phyloP scores from a whole-genome alignment of 2,888 invertebrate species.

The Amblyteles armatorius region DNA sequence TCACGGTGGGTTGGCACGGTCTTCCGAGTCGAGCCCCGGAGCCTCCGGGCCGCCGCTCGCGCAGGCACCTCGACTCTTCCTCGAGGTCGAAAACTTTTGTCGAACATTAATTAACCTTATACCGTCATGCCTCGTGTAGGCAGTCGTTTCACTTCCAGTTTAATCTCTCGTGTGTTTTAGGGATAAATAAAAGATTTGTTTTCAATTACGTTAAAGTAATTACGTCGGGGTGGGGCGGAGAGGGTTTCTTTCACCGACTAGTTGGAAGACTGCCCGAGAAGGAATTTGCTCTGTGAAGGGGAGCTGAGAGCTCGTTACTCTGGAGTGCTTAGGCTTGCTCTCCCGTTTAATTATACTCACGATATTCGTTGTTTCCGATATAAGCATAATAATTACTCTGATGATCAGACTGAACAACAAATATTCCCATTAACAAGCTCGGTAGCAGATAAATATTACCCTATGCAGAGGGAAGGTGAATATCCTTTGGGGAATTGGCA shows the following conservation, averaged over 20 bases:
- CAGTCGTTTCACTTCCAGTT: slow-evolving; percentile 27
- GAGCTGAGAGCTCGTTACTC: not conserved
- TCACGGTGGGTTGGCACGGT: slow-evolving; percentile 24
- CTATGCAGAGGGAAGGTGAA: not conserved
- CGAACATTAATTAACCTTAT: slow-evolving; percentile 60
- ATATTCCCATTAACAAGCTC: not conserved
- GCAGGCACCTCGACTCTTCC: not conserved
- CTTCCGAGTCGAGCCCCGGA: slow-evolving; percentile 15
- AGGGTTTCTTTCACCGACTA: slow-evolving; percentile 28
- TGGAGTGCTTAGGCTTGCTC: not conserved
- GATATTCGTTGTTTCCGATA: not conserved
- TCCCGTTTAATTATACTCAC: not conserved
- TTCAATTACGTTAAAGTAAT: slow-evolving; percentile 63
- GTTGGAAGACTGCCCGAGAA: slow-evolving; percentile 40
- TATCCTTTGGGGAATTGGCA: slow-evolving; percentile 3
- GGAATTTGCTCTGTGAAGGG: not conserved
- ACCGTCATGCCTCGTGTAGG: slow-evolving; percentile 34
- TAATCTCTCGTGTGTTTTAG: slow-evolving; percentile 33
- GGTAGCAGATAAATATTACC: not conserved
- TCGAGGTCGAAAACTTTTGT: slow-evolving; percentile 46
- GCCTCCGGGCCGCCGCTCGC: slow-evolving; percentile 14
- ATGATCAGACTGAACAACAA: not conserved
- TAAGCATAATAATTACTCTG: not conserved
- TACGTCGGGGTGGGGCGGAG: slow-evolving; percentile 26
- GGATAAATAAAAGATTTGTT: slow-evolving; percentile 61